Evolutionary conservation across 2,888 invertebrate genomes (phyloP), one percentile per base, ranked within the genome.

Genomic region (Neoitamus cyanurus): DNA sequence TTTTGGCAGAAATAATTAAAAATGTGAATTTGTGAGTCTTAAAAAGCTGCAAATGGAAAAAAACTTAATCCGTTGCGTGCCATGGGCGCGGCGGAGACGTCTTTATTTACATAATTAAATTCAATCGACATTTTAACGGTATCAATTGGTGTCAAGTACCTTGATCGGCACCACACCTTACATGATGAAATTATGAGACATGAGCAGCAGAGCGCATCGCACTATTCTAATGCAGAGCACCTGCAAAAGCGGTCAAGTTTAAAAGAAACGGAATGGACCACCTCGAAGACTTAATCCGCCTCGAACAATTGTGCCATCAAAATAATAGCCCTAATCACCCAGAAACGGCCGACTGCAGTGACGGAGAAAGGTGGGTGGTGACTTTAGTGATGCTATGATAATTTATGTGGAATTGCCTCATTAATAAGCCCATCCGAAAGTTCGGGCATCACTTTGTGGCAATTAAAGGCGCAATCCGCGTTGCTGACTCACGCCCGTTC

Each of bases 121-220:
- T 75, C 75, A 75, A 75, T 25, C 20, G 75, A 75, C 34, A 42
- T 25, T 75, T 75, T 75, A 42, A 75, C 75, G 46, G 42, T 42
- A 75, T 75, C 42, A 75, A 75, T 75, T 75, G 37, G 75, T 75
- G 75, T 75, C 75, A 75, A 75, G 75, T 75, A 42, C 75, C 75
- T 75, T 75, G 11, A 75, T 36, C 75, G 28, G 42, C 11, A 75
- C 75, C 75, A 75, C 75, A 42, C 75, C 75, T 75, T 28, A 9
- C 42, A 75, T 75, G n/a, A 75, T 28, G 42, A 42, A 75, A 42
- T 75, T 28, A 75, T 28, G 42, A 46, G 75, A 75, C n/a, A 75
- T n/a, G 25, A 75, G 42, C 20, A 42, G 25, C 75, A 25, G 25
- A 20, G 42, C 9, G 25, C 5, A 28, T 42, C 42, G 28, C 28